A percentile compares a stretch with the other conserved stretches of the same genome.
phyloP scores from a whole-genome alignment of 2,888 invertebrate genomes.

The Stenoptilia bipunctidactyla region DNA sequence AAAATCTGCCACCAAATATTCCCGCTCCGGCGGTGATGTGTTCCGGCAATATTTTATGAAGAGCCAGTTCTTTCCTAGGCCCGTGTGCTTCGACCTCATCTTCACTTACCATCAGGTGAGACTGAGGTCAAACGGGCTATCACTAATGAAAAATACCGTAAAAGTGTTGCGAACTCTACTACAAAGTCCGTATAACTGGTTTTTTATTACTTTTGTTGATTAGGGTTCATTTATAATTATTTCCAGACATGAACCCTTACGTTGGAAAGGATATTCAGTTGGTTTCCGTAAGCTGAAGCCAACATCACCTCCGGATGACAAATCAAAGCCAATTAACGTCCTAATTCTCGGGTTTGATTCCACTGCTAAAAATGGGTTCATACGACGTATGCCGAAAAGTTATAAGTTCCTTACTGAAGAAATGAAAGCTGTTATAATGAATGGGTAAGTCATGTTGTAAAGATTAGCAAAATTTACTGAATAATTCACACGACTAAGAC shows the following conservation, averaged over 20 bases:
- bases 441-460: slow-evolving; percentile 64
- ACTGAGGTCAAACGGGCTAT: too few relatives aligned
- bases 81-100: too few relatives aligned
- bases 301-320: slow-evolving; percentile 2
- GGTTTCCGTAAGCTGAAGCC: slow-evolving; percentile 1
- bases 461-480: too few relatives aligned
- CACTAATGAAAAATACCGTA: too few relatives aligned
- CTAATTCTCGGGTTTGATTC: slow-evolving; percentile 77
- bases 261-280: neutral
- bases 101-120: too few relatives aligned
- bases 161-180: too few relatives aligned
- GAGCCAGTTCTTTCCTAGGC: too few relatives aligned
- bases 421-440: slow-evolving; percentile 73
- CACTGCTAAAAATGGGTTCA: slow-evolving; percentile 84
- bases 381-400: slow-evolving; percentile 82
- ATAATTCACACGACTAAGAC: too few relatives aligned
- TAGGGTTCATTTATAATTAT: too few relatives aligned
- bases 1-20: too few relatives aligned
- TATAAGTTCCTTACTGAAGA: slow-evolving; percentile 76
- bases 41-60: too few relatives aligned
- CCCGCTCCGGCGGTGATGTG: too few relatives aligned
- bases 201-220: neutral
- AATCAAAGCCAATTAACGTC: slow-evolving; percentile 3
- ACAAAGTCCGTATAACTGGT: neutral
- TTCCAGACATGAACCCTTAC: neutral